Conservation (phyloP, 1,140 invertebrate species). For the Drosophila pseudoananassae region DNA sequence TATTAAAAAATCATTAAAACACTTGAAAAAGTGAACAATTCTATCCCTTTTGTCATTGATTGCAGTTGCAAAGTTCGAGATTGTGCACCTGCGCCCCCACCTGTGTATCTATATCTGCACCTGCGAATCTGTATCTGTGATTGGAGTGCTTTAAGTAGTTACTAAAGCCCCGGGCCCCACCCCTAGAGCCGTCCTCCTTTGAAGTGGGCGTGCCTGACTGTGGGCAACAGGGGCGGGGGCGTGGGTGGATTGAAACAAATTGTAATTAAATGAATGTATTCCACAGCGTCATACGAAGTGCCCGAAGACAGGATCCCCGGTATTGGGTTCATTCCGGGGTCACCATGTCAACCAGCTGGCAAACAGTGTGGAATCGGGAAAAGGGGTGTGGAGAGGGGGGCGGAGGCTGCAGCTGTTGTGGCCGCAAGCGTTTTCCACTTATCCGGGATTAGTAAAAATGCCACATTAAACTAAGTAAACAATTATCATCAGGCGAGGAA, state of each 20-base stretch:
- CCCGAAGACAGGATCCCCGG: conserved; percentile 22
- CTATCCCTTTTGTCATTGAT: neutral
- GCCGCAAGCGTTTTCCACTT: conserved; percentile 65
- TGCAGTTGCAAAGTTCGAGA: neutral
- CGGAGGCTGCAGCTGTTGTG: conserved; percentile 18
- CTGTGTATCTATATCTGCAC: neutral
- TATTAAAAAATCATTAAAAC: neutral
- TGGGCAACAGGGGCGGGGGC: neutral
- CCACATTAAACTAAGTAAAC: conserved; percentile 70
- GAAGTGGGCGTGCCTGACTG: neutral
- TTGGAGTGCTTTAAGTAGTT: neutral
- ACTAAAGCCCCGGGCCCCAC: neutral
- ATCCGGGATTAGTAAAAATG: conserved; percentile 73
- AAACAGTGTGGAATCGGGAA: neutral
- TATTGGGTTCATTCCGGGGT: conserved; percentile 31
- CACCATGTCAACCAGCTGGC: conserved; percentile 55
- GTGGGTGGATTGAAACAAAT: conserved; percentile 46
- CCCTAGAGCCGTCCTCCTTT: neutral
- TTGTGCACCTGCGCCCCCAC: neutral
- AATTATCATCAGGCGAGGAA: conserved; percentile 15
- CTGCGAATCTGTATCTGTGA: neutral
- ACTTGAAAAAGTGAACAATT: neutral
- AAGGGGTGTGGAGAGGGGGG: neutral
- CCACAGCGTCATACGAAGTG: conserved; percentile 5
- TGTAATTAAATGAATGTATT: conserved; percentile 73